Percentiles rank a stretch among this genome's conserved stretches.
These are phyloP conservation scores for Harpalus rubripes DNA, from an alignment of 2,888 invertebrate species.

Conservation along the genomic window DNA sequence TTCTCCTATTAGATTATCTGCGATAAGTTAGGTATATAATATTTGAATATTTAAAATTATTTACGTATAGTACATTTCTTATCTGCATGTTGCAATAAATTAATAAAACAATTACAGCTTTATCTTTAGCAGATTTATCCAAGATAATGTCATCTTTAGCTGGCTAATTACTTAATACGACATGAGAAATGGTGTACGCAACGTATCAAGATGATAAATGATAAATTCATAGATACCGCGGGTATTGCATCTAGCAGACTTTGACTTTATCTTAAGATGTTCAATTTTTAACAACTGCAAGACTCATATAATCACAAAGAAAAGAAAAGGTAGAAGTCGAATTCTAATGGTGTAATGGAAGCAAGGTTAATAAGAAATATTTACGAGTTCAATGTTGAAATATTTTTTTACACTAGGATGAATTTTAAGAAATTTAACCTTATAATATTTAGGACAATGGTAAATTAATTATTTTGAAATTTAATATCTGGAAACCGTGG, in stretches of 20 bases:
- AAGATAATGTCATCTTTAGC: slow-evolving; percentile 27
- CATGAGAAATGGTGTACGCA: slow-evolving; percentile 21
- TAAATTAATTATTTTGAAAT: slow-evolving; percentile 1
- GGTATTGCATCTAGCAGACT: neutral
- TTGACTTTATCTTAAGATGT: neutral
- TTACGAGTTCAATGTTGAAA: neutral
- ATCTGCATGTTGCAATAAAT: neutral
- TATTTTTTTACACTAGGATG: slow-evolving; percentile 1
- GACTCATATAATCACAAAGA: neutral
- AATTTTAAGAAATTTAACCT: neutral
- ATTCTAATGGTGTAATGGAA: neutral
- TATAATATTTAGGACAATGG: neutral
- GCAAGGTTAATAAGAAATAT: neutral
- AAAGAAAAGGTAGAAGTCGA: neutral
- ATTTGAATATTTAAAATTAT: too few species aligned
- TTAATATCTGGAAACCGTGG: neutral
- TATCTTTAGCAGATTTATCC: neutral
- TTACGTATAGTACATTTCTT: too few species aligned
- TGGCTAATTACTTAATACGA: slow-evolving; percentile 35
- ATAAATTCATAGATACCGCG: slow-evolving; percentile 34
- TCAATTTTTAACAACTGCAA: neutral
- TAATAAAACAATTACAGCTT: neutral
- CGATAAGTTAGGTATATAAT: too few species aligned
- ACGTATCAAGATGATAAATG: slow-evolving; percentile 23
- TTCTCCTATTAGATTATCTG: too few species aligned